Base-by-base conservation (phyloP, 1,140 invertebrate genomes). In the Ips typographus region DNA sequence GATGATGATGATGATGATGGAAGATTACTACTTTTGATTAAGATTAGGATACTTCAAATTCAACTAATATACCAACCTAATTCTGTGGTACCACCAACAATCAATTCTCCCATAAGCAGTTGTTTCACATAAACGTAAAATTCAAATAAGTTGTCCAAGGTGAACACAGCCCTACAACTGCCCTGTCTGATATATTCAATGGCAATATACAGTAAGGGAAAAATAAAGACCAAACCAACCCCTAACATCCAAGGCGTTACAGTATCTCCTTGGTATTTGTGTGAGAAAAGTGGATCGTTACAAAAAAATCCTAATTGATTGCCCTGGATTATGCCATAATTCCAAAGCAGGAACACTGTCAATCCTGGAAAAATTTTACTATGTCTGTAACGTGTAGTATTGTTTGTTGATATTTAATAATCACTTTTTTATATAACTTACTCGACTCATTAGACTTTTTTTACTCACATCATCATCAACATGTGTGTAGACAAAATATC, bases 241-340 rank as follows among this genome's bases (percentile, higher is more conserved):
- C 82, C 67, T 4, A 85, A 71, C 73, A 77, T 70, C 37, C 78
- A 77, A 65, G 79, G 77, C 4, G 80, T 81, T 4, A 89, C 80
- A 0, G 87, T 88, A 53, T 89, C 87, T 2, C 87, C 87, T 0
- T 74, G 81, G 66, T 81, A 89, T 49, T 83, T 84, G 61, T 84
- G 80, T 0, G 84, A 85, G 37, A 89, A 82, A 53, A 84, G 84
- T 1, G 86, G 86, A 73, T 89, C 88, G 53, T 87, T 85, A 74
- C 88, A 89, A 38, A 80, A 82, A 71, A 88, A 89, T 2, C 87
- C 87, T 2, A 82, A 72, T 56, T 79, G 77, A 7, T 81, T 78
- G 4, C 80, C 78, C 0, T 86, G 86, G 0, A 86, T 40, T 0
- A 81, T 40, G 22, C 81, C 83, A 22, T 81, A 79, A 71, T 87